A percentile compares a stretch with the other conserved stretches of the same genome.
Conservation (phyloP, 2,888 invertebrate species). For the Tenthredo livida region DNA sequence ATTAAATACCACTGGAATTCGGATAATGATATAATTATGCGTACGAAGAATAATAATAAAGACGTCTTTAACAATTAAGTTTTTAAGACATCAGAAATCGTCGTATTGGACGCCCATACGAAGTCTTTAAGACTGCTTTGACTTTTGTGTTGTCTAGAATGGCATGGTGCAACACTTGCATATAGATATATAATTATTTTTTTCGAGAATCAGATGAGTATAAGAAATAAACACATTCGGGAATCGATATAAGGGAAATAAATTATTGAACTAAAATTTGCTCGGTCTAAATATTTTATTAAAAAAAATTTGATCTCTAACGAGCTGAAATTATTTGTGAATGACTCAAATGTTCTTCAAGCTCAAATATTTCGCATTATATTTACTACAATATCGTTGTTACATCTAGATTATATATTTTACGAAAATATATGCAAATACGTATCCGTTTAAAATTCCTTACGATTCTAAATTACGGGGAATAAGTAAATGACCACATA, state of each 20-base stretch:
- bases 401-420: not conserved
- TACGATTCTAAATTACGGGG: not conserved
- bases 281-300: not conserved
- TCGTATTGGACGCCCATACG: too few species aligned
- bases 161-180: not conserved
- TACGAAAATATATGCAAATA: not conserved
- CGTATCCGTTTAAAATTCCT: not conserved
- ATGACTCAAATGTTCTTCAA: not conserved
- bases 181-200: not conserved
- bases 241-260: not conserved
- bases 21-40: not conserved
- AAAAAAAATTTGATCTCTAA: not conserved
- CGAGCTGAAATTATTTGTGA: not conserved
- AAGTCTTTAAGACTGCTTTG: too few species aligned
- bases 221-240: not conserved
- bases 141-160: too few species aligned
- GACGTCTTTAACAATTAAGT: too few species aligned
- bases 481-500: conserved; percentile 6
- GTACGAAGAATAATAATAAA: not conserved
- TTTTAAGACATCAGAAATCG: too few species aligned
- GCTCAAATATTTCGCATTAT: not conserved
- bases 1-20: not conserved
- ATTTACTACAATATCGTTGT: not conserved
- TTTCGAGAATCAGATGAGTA: not conserved
- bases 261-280: not conserved